Percentiles rank a stretch among this genome's conserved stretches.
phyloP scores from a whole-genome alignment of 92 coral and sea anemone genomes.

The Virgularia gustaviana region DNA sequence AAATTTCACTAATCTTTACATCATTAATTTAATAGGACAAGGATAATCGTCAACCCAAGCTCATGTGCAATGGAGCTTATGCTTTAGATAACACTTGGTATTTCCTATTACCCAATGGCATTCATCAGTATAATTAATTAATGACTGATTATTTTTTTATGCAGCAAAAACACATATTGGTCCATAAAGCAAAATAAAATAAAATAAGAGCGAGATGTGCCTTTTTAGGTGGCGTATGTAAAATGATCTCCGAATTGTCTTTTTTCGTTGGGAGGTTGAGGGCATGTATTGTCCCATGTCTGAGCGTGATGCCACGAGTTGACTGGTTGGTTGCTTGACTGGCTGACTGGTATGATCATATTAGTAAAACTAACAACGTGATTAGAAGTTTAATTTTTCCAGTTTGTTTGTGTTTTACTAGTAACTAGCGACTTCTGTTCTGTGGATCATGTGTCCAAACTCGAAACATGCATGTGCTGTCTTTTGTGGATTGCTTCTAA shows the following conservation, averaged over 20 bases:
- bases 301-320: too few species aligned
- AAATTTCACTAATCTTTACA: too few species aligned
- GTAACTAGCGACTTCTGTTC: conserved; percentile 14
- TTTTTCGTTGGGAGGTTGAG: too few species aligned
- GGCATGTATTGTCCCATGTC: too few species aligned
- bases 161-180: not conserved
- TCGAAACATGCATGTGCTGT: conserved; percentile 23
- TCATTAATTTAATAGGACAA: too few species aligned
- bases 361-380: too few species aligned
- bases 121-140: conserved; percentile 4
- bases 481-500: conserved; percentile 21
- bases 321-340: too few species aligned
- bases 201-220: too few species aligned
- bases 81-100: not conserved
- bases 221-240: too few species aligned
- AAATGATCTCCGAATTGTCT: too few species aligned
- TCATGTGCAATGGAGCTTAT: not conserved
- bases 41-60: not conserved
- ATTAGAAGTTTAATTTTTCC: too few species aligned
- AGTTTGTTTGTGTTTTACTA: conserved; percentile 1
- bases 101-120: conserved; percentile 26
- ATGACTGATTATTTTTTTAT: not conserved
- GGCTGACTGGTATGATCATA: too few species aligned
- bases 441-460: not conserved
- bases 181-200: not conserved